Evolutionary conservation across 1,140 invertebrate species (phyloP), one percentile per base, ranked within the genome.

Genomic region (Philaenus spumarius): DNA sequence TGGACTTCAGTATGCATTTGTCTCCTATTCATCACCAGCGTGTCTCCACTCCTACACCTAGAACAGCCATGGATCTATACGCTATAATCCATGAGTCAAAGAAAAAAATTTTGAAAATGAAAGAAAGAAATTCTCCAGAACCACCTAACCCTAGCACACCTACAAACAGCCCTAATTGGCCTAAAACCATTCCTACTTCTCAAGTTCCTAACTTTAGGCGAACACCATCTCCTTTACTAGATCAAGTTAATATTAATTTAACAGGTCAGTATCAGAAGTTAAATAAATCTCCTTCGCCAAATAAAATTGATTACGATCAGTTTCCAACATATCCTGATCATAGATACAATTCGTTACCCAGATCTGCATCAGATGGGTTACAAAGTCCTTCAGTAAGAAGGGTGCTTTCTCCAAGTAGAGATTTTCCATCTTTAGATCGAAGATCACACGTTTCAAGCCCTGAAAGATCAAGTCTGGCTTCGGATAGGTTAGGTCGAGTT

Each of bases 1-100:
- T 55, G 23, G 55, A 61, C 15, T 61, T 61, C 20, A 52, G 58
- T 20, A 60, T 45, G 3, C 54, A 53, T 30, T 58, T 64, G 19
- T 67, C 65, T 19, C 65, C 65, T 5, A 67, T 67, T 17, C 35
- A 56, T 19, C 85, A 83, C 14, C 37, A 39, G 17, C 22, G 37
- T 2, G 12, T 9, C 17, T 30, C 47, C 24, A 34, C 42, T 12
- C 51, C 22, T 71, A 84, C 82, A 14, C 84, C 82, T 1, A 86
- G 87, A 82, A 84, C 82, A 1, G 85, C 85, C 60, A 85, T 87
- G 68, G 86, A 87, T 67, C 68, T 89, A 0, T 89, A 86, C 62
- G 82, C 85, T 4, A 83, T 85, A 11, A 89, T 89, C 51, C 85
- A 89, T 66, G 86, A 86, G 70, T 86, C 83, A 42, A 87, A 87